Evolutionary conservation across 2,888 invertebrate genomes (phyloP), one percentile per base, ranked within the genome.

Genomic region (Mimumesa dahlbomi): DNA sequence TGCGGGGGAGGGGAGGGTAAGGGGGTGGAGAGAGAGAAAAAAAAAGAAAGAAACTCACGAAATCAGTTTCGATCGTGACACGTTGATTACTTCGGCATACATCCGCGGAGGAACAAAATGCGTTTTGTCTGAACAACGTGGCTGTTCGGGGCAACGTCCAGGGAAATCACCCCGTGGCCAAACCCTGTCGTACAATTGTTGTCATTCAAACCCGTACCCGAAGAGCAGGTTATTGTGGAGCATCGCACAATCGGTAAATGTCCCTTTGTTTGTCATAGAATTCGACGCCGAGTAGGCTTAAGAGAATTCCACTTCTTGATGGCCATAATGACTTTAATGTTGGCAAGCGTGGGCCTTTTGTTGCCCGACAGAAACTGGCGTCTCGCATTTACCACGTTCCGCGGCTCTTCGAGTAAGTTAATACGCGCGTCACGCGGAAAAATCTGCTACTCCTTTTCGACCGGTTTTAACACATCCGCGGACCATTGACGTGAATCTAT

Each of bases 241-340:
- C 46, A 42, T 46, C 62, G 56, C 29, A 64, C 66, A 61, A 52
- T 61, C 65, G 54, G 38, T 74, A 77, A 77, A 77, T 63, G 74
- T 49, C 34, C 68, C 74, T 68, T 77, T 74, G 77, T 74, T n/a
- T 48, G 48, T 56, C 22, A 67, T 56, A 65, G 67, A 72, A 63
- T 65, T 36, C 50, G 62, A 42, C 48, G 46, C 29, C 46, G 7
- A 43, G 31, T 62, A 72, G 43, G 45, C 59, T 38, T 73, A 50
- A 50, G 18, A 50, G 58, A 36, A 21, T 13, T 56, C 52, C 25
- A 48, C 48, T 53, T 53, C 31, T 52, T 18, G 52, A 62, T 43
- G 70, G 46, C n/a, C 58, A 46, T 73, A 73, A 74, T 59, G 48
- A 74, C 52, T 54, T 62, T 54, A 46, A 57, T 46, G 49, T 52